Evolutionary conservation across 1,140 invertebrate species (phyloP).

Genomic region (Coptotermes formosanus): DNA sequence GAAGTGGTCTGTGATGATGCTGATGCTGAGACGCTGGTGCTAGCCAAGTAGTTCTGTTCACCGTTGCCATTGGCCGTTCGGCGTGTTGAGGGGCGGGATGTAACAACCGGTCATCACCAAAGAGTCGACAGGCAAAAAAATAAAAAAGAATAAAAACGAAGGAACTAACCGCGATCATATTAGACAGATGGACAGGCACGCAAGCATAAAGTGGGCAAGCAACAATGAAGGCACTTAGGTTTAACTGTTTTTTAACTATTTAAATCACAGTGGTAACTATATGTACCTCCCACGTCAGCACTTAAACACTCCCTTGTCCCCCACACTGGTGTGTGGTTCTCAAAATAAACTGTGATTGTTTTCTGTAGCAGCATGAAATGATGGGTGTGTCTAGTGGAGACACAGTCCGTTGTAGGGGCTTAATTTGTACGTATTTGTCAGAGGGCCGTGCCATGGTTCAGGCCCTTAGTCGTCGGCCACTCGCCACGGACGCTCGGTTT

Average conservation of each 20-base stretch:
- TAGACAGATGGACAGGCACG: constrained; percentile 6
- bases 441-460: too few species aligned
- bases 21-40: not conserved
- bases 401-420: too few species aligned
- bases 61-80: not conserved
- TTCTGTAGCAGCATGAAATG: too few species aligned
- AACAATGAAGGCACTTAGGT: not conserved
- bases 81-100: not conserved
- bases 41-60: not conserved
- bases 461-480: too few species aligned
- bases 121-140: constrained; percentile 5
- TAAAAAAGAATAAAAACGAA: not conserved
- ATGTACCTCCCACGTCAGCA: too few species aligned
- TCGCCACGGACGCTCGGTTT: too few species aligned
- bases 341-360: too few species aligned
- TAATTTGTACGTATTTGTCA: too few species aligned
- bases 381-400: too few species aligned
- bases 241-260: not conserved
- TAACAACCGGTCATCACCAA: constrained; percentile 8
- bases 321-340: too few species aligned
- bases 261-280: too few species aligned
- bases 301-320: too few species aligned
- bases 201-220: not conserved
- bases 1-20: not conserved
- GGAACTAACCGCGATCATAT: not conserved